Conservation (phyloP, 2,888 invertebrate species). For the Drosophila nr. perissopoda region DNA sequence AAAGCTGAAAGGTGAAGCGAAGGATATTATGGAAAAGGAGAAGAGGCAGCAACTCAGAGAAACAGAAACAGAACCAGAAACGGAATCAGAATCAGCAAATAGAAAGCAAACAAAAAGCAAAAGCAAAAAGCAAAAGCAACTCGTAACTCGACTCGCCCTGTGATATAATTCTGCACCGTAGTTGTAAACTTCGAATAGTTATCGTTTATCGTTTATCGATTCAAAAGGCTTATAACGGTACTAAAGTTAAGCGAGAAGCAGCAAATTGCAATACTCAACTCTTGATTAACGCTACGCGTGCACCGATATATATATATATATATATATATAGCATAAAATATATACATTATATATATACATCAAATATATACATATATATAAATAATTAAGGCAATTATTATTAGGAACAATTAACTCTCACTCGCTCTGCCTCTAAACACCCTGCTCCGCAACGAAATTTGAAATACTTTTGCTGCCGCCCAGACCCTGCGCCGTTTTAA, state of each 20-base stretch:
- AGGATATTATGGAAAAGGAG: constrained; percentile 25
- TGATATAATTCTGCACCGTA: constrained; percentile 82
- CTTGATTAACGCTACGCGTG: constrained; percentile 47
- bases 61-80: constrained; percentile 5
- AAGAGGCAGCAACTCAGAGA: constrained; percentile 30
- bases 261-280: constrained; percentile 30
- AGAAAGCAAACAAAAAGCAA: constrained; percentile 37
- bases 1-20: constrained; percentile 53
- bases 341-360: constrained; percentile 24
- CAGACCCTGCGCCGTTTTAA: constrained; percentile 67
- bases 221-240: constrained; percentile 43
- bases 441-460: constrained; percentile 40
- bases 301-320: constrained; percentile 42
- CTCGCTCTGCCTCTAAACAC: constrained; percentile 42
- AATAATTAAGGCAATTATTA: constrained; percentile 32
- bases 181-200: constrained; percentile 68
- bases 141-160: constrained; percentile 78
- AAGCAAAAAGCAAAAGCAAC: constrained; percentile 26
- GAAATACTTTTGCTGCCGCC: constrained; percentile 68
- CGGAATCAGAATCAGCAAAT: constrained; percentile 15
- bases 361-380: constrained; percentile 27
- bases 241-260: constrained; percentile 49
- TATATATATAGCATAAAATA: constrained; percentile 22
- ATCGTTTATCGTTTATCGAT: constrained; percentile 63
- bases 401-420: constrained; percentile 22